Evolutionary conservation across 2,113 vertebrate genomes (phyloP).

Genomic region (Seriola dumerili): DNA sequence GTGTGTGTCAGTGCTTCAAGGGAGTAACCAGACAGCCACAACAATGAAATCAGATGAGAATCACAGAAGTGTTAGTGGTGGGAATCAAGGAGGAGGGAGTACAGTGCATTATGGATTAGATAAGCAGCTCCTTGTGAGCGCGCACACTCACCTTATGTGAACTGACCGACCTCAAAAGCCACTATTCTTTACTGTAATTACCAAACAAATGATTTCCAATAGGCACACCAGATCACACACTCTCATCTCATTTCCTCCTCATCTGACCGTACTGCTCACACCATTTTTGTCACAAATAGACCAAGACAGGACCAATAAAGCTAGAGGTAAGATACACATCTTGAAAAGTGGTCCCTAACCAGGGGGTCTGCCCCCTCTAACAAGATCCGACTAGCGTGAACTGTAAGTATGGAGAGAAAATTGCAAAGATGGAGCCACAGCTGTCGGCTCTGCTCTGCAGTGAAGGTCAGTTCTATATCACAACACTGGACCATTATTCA

Average conservation of each 20-base stretch:
- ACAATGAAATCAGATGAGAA: slow-evolving; percentile 39
- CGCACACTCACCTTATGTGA: not conserved
- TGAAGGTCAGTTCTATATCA: too few species aligned
- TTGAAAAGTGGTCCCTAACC: too few species aligned
- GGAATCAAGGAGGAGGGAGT: slow-evolving; percentile 23
- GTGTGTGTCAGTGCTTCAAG: slow-evolving; percentile 12
- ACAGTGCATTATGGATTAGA: not conserved
- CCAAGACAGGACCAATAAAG: too few species aligned
- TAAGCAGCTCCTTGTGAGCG: slow-evolving; percentile 6
- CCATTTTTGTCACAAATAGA: not conserved
- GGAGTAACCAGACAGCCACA: slow-evolving; percentile 26
- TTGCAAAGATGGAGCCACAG: too few species aligned
- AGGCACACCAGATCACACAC: not conserved
- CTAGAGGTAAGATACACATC: not conserved
- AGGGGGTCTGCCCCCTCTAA: too few species aligned
- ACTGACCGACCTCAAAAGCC: not conserved
- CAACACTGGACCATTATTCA: too few species aligned
- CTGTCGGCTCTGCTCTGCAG: too few species aligned
- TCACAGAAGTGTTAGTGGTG: not conserved
- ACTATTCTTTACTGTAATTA: slow-evolving; percentile 30
- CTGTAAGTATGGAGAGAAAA: too few species aligned
- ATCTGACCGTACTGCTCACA: not conserved
- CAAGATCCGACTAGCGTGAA: too few species aligned
- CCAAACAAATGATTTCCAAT: slow-evolving; percentile 3
- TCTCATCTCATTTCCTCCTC: slow-evolving; percentile 4